Evolutionary conservation across 2,797 vertebrate genomes (phyloP).

Genomic region (Rhincodon typus): DNA sequence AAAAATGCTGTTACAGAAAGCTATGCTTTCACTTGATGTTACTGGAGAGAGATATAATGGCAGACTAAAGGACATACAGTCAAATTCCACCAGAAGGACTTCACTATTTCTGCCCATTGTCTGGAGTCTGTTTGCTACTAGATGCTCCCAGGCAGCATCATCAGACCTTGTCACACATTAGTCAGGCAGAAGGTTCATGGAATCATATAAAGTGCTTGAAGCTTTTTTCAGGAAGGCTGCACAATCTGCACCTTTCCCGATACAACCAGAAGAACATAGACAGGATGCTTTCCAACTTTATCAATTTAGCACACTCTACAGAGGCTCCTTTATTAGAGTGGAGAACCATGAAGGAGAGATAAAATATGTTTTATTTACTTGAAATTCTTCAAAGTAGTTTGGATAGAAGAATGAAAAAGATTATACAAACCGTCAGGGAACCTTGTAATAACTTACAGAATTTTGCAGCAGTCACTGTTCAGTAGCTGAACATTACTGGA

Average conservation of each 20-base stretch:
- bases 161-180: background rate
- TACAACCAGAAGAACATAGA: background rate
- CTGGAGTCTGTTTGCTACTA: background rate
- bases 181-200: background rate
- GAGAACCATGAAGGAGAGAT: background rate
- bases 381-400: background rate
- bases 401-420: background rate
- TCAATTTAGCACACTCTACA: too few species aligned
- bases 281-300: background rate
- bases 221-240: background rate
- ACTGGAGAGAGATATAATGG: background rate
- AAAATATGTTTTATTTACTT: background rate
- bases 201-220: background rate
- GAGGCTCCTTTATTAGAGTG: background rate
- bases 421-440: background rate
- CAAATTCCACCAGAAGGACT: background rate
- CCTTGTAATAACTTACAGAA: background rate
- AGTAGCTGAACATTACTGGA: background rate
- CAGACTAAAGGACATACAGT: background rate
- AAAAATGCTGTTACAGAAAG: background rate
- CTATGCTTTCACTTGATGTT: background rate
- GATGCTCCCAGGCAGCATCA: background rate
- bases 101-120: background rate
- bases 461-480: background rate
- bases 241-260: background rate